Conservation (phyloP, 1,140 invertebrate genomes). For the Kradibia gibbosae region DNA sequence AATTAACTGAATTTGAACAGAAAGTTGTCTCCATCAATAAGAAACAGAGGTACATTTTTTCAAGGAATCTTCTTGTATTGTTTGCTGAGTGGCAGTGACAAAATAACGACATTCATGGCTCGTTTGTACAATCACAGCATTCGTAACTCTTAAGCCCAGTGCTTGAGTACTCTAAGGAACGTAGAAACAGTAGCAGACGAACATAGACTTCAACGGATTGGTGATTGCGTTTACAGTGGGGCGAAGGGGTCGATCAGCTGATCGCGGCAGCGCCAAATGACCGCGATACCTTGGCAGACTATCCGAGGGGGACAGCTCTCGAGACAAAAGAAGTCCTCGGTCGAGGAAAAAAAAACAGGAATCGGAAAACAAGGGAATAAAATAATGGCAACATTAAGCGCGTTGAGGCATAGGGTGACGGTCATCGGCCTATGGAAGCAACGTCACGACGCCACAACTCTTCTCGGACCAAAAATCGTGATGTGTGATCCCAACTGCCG, state of each 20-base stretch:
- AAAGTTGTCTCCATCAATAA: no score
- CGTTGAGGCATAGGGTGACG: conserved; percentile 2
- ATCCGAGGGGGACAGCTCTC: background rate
- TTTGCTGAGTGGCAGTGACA: no score
- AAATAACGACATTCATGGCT: no score
- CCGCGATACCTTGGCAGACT: background rate
- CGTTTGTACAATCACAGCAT: no score
- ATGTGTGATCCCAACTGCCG: conserved; percentile 40
- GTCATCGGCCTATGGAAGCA: background rate
- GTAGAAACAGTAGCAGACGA: background rate
- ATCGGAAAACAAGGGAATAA: background rate
- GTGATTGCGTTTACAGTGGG: background rate
- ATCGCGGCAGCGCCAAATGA: background rate
- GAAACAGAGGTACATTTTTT: no score
- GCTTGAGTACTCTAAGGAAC: no score
- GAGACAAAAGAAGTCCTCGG: background rate
- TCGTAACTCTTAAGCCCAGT: no score
- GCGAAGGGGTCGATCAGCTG: background rate
- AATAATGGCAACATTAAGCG: conserved; percentile 37
- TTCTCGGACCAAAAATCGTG: conserved; percentile 17
- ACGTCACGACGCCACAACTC: conserved; percentile 1
- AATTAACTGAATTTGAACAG: no score
- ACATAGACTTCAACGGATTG: background rate
- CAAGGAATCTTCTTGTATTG: no score
- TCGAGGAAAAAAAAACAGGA: background rate